phyloP scores from a whole-genome alignment of 2,113 vertebrate species.

The Callithrix jacchus region DNA sequence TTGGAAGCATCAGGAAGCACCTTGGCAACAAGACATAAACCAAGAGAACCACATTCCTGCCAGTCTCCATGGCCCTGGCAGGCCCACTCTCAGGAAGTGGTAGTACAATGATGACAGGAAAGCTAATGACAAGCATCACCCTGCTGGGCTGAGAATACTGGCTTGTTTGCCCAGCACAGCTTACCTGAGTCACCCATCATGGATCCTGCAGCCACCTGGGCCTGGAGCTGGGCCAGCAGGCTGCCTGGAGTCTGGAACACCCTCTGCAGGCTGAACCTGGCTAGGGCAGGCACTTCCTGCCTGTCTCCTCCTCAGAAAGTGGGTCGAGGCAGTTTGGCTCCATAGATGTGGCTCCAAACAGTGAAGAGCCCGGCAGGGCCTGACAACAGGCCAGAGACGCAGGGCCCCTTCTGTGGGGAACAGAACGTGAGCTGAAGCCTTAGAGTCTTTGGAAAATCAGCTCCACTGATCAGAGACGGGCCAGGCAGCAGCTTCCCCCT shows the following conservation, averaged over 20 bases:
- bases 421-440: not conserved
- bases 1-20: constrained; percentile 36
- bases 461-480: not conserved
- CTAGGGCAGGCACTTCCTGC: not conserved
- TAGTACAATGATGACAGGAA: not conserved
- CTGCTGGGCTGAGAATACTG: not conserved
- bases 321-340: not conserved
- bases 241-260: not conserved
- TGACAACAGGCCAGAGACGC: not conserved
- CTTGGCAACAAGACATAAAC: constrained; percentile 42
- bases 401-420: not conserved
- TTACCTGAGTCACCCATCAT: constrained; percentile 69
- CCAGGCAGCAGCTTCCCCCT: not conserved
- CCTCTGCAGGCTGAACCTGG: not conserved
- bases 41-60: constrained; percentile 60
- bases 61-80: not conserved
- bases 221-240: constrained; percentile 8
- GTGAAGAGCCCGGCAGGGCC: not conserved
- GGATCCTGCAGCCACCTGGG: constrained; percentile 33
- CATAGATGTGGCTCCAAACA: not conserved
- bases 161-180: constrained; percentile 63
- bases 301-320: not conserved
- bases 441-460: not conserved
- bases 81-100: constrained; percentile 41
- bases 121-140: constrained; percentile 56